phyloP scores from a whole-genome alignment of 2,888 invertebrate genomes.

The Sacculina carcini region DNA sequence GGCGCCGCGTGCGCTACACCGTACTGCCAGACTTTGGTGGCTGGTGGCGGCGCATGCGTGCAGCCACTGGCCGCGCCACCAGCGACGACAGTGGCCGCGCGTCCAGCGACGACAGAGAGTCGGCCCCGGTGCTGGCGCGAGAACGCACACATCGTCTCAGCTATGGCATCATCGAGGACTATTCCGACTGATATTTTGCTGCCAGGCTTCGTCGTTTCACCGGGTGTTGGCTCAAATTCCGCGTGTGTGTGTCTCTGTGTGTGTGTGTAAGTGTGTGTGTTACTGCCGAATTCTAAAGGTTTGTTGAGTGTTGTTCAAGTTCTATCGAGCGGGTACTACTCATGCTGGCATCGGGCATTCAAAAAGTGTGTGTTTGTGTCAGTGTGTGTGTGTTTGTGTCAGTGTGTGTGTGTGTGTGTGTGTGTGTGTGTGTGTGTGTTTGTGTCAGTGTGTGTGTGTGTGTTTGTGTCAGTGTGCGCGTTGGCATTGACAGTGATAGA shows the following conservation, averaged over 20 bases:
- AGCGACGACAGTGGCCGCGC: constrained; percentile 23
- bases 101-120: constrained; percentile 23
- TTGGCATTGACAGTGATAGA: background rate
- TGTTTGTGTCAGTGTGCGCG: background rate
- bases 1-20: constrained; percentile 18
- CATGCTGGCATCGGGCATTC: too few relatives aligned
- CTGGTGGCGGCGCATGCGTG: constrained; percentile 24
- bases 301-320: too few relatives aligned
- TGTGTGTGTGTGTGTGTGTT: too few relatives aligned
- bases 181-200: background rate
- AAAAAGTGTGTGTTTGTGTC: too few relatives aligned
- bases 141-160: background rate
- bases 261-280: too few relatives aligned
- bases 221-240: background rate
- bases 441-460: too few relatives aligned
- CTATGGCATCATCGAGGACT: background rate
- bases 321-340: too few relatives aligned
- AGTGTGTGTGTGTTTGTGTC: too few relatives aligned
- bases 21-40: constrained; percentile 26
- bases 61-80: constrained; percentile 23
- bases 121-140: background rate
- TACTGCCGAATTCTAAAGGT: too few relatives aligned
- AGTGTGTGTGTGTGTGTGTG: too few relatives aligned
- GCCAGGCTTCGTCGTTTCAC: background rate
- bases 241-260: too few relatives aligned